Percentiles rank a stretch among this genome's conserved stretches.
Evolutionary conservation across 1,140 invertebrate species (phyloP).

Genomic region (Hesperophylax magnus): DNA sequence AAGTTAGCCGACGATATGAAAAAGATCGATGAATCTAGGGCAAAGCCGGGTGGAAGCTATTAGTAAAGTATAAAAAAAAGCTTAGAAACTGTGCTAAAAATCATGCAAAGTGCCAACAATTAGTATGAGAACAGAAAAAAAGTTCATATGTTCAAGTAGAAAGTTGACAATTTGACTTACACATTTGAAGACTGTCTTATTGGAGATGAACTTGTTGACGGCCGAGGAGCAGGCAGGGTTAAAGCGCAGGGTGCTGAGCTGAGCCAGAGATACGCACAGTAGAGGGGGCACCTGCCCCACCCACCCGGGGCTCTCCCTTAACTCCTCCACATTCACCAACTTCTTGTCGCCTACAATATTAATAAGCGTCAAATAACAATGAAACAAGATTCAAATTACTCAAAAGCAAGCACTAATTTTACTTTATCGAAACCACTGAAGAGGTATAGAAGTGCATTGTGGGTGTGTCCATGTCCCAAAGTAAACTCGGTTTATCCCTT

Average conservation of each 20-base stretch:
- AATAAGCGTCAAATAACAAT: not conserved
- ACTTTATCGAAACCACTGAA: not conserved
- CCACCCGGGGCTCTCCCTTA: not conserved
- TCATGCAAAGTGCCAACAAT: no score
- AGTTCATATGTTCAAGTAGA: not conserved
- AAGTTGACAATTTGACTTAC: not conserved
- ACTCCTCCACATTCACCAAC: not conserved
- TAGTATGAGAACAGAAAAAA: no score
- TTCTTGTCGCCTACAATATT: not conserved
- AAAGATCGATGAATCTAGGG: no score
- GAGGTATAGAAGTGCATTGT: not conserved
- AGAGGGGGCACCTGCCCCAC: not conserved
- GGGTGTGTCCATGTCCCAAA: not conserved
- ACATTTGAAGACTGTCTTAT: not conserved
- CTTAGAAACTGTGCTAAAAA: no score
- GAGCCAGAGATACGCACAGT: not conserved
- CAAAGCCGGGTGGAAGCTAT: no score
- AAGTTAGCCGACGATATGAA: no score
- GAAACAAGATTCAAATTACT: not conserved
- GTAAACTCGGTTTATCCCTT: not conserved
- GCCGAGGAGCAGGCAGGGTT: not conserved
- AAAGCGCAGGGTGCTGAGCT: not conserved
- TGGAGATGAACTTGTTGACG: not conserved
- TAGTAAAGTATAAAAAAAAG: no score
- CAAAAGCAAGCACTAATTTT: not conserved